Evolutionary conservation across 2,113 vertebrate genomes (phyloP).

Genomic region (Arvicanthis niloticus): DNA sequence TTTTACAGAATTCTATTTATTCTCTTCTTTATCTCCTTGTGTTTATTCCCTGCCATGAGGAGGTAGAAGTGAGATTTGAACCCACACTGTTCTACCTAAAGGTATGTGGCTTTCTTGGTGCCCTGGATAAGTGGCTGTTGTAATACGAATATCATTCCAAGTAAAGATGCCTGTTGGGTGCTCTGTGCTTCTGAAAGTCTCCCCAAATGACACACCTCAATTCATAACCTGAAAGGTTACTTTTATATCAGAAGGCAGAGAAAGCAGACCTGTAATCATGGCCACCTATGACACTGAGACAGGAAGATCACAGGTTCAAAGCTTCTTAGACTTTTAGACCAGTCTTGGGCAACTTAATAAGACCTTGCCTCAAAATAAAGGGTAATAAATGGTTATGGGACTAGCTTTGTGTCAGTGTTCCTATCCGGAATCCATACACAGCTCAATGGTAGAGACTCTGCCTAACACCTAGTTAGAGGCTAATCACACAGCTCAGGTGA

Average conservation of each 20-base stretch:
- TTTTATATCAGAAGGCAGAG: background rate
- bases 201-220: background rate
- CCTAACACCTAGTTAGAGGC: background rate
- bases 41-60: background rate
- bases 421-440: too few relatives aligned
- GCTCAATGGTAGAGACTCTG: background rate
- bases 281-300: too few relatives aligned
- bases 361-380: background rate
- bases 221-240: background rate
- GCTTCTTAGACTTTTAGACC: background rate
- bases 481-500: too few relatives aligned
- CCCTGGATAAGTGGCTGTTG: background rate
- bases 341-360: background rate
- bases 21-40: background rate
- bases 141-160: accelerated
- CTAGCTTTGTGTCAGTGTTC: background rate
- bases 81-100: background rate
- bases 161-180: background rate
- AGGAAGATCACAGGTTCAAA: background rate
- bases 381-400: background rate
- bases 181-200: background rate
- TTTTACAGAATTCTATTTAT: background rate
- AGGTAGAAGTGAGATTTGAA: background rate
- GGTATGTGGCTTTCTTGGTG: accelerated
- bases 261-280: background rate